Percentiles rank a stretch among this genome's conserved stretches.
Conservation (phyloP, 2,797 vertebrate species). For the Odontamblyopus rebecca region DNA sequence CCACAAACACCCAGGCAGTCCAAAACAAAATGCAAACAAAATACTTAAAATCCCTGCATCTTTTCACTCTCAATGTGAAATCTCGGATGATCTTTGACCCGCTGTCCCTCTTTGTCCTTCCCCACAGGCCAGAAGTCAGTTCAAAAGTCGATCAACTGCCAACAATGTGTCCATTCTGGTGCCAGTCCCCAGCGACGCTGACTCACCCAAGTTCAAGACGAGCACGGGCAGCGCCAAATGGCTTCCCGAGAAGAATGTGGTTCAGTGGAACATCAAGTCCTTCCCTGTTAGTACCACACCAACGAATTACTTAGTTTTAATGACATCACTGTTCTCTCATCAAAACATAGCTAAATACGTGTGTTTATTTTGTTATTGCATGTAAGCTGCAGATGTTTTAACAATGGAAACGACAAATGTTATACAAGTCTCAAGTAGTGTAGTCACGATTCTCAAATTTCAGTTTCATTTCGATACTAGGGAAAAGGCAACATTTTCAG, state of each 20-base stretch:
- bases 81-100: conserved; percentile 28
- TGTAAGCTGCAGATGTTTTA: no score
- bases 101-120: conserved; percentile 28
- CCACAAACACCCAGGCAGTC: conserved; percentile 23
- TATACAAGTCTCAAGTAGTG: no score
- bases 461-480: no score
- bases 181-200: conserved; percentile 83
- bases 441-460: no score
- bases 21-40: conserved; percentile 15
- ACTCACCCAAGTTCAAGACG: conserved; percentile 85
- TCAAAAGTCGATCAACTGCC: conserved; percentile 82
- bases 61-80: conserved; percentile 18
- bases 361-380: no score
- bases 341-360: no score
- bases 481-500: no score
- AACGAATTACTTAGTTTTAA: not conserved
- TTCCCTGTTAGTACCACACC: conserved; percentile 76
- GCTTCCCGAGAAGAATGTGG: conserved; percentile 80
- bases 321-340: no score
- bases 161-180: conserved; percentile 84
- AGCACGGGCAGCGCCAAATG: conserved; percentile 82
- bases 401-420: no score
- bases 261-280: conserved; percentile 84
- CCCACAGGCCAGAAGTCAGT: conserved; percentile 81
- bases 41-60: not conserved